Conservation (phyloP, 1,140 invertebrate species). For the Anadara kagoshimensis region DNA sequence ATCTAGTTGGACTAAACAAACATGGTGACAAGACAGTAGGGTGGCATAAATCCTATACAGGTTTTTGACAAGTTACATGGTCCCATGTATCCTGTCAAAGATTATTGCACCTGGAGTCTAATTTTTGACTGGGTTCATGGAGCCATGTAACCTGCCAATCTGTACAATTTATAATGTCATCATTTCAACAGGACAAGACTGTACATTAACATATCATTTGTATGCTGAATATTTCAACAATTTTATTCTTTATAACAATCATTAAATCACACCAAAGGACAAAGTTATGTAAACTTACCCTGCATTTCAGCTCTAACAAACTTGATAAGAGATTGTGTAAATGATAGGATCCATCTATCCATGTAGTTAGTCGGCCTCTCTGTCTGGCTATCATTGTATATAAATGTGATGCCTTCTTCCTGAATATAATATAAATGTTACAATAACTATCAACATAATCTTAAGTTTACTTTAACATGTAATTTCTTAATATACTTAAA, state of each 20-base stretch:
- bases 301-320: constrained; percentile 95
- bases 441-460: background rate
- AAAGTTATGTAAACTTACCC: constrained; percentile 50
- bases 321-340: constrained; percentile 92
- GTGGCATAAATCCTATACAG: no score
- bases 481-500: background rate
- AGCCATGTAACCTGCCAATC: no score
- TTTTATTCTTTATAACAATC: background rate
- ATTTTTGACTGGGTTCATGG: no score
- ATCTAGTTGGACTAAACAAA: no score
- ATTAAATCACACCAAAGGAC: background rate
- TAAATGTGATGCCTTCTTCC: constrained; percentile 77
- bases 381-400: constrained; percentile 71
- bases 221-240: background rate
- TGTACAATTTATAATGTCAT: no score
- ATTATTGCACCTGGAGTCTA: no score
- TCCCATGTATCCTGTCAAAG: no score
- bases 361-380: constrained; percentile 85
- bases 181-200: background rate
- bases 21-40: no score
- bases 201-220: background rate
- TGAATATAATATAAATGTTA: constrained; percentile 49
- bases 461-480: background rate
- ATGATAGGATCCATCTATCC: constrained; percentile 98
- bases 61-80: no score